A percentile compares a stretch with the other conserved stretches of the same genome.
phyloP scores from a whole-genome alignment of 2,797 vertebrate species.

The Lagorchestes hirsutus region DNA sequence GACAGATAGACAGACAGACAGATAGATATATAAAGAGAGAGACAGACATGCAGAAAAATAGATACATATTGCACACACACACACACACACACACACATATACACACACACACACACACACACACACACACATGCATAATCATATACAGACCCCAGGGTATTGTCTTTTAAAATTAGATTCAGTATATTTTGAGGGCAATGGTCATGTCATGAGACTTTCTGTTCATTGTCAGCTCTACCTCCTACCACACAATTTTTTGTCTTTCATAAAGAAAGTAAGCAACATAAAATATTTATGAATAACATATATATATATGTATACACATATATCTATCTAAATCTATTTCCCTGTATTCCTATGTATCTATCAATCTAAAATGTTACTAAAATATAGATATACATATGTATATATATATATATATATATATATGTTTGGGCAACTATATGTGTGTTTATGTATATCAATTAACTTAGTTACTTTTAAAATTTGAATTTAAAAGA shows the following conservation, averaged over 20 bases:
- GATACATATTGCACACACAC: background rate
- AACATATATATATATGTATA: background rate
- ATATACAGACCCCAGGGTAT: background rate
- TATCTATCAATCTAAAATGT: background rate
- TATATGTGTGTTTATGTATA: background rate
- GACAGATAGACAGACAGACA: background rate
- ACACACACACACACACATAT: background rate
- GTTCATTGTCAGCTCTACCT: background rate
- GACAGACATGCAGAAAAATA: background rate
- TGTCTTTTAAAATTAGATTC: background rate
- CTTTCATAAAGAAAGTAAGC: background rate
- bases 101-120: background rate
- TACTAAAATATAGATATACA: background rate
- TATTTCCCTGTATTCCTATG: too few relatives aligned
- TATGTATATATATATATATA: rapidly evolving
- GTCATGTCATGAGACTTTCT: background rate
- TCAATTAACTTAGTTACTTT: background rate
- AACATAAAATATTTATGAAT: background rate
- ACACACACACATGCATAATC: background rate
- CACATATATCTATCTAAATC: background rate
- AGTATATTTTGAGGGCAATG: background rate
- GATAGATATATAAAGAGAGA: background rate
- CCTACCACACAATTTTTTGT: background rate
- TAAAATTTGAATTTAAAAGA: background rate
- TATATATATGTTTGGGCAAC: background rate